Conservation (phyloP, 2,797 vertebrate genomes). For the Sciurus carolinensis region DNA sequence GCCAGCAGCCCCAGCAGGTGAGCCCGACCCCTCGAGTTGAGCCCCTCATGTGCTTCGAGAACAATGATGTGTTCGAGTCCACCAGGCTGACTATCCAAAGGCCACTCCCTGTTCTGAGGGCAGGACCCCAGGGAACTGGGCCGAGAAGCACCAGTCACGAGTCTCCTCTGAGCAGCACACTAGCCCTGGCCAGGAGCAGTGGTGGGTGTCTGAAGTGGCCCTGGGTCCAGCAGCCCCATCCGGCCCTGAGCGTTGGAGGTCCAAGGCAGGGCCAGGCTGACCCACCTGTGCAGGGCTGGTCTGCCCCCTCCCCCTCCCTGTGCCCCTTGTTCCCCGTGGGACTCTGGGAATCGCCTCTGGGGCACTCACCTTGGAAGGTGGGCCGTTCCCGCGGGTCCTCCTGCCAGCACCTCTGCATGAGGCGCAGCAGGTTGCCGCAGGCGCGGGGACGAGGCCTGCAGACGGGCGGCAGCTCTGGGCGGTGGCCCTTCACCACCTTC, state of each 20-base stretch:
- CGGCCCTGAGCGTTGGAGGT: fast-evolving
- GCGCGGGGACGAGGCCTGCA: conserved; percentile 94
- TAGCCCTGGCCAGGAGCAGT: fast-evolving
- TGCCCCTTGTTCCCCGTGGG: fast-evolving
- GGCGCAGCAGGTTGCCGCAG: conserved; percentile 93
- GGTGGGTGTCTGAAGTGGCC: fast-evolving
- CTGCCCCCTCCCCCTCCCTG: background rate
- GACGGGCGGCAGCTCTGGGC: conserved; percentile 94
- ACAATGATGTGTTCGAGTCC: fast-evolving
- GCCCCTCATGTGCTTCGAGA: background rate
- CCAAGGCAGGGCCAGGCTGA: background rate
- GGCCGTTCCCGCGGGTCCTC: conserved; percentile 94
- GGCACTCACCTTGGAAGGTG: conserved; percentile 95
- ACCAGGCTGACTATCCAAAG: background rate
- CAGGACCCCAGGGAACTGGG: background rate
- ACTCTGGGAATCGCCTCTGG: background rate
- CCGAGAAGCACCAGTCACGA: background rate
- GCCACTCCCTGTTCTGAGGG: background rate
- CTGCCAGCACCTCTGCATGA: conserved; percentile 98
- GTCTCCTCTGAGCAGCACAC: background rate
- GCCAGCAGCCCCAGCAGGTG: fast-evolving
- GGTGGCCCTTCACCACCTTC: conserved; percentile 97
- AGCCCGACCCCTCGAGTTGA: fast-evolving
- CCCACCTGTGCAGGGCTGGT: background rate
- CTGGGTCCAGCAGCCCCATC: fast-evolving